Percentiles rank a stretch among this genome's conserved stretches.
phyloP scores from a whole-genome alignment of 2,888 invertebrate species.

The Itoplectis maculator region DNA sequence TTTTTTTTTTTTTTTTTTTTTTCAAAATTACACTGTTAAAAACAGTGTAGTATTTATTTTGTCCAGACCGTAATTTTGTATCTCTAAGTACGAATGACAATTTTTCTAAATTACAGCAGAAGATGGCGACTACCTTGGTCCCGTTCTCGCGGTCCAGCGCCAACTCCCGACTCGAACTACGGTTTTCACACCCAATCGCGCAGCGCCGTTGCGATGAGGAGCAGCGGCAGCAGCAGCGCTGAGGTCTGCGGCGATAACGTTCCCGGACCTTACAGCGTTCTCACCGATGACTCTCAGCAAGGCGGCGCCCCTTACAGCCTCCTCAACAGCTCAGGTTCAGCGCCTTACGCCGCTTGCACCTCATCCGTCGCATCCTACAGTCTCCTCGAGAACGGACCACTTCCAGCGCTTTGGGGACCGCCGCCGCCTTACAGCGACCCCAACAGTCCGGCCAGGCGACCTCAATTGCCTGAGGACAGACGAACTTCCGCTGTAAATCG shows the following conservation, averaged over 20 bases:
- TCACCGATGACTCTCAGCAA: constrained; percentile 78
- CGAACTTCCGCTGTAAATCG: constrained; percentile 75
- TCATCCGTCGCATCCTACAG: constrained; percentile 78
- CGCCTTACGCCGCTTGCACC: constrained; percentile 78
- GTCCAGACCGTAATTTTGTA: background rate
- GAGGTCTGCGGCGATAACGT: constrained; percentile 70
- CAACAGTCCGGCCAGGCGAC: constrained; percentile 88
- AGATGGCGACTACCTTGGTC: constrained; percentile 85
- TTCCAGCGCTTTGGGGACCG: constrained; percentile 90
- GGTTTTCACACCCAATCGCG: constrained; percentile 85
- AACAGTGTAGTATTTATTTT: too few relatives aligned
- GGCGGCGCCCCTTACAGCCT: constrained; percentile 87
- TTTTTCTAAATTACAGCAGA: constrained; percentile 70
- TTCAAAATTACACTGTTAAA: too few relatives aligned
- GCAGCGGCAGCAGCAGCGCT: constrained; percentile 77
- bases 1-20: too few relatives aligned
- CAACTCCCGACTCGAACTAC: constrained; percentile 91
- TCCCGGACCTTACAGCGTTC: constrained; percentile 72
- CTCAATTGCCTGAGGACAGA: constrained; percentile 74
- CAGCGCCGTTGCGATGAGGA: constrained; percentile 66
- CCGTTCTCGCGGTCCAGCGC: constrained; percentile 82
- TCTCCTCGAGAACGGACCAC: constrained; percentile 79
- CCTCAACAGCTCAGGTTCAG: constrained; percentile 80
- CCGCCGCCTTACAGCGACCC: constrained; percentile 95
- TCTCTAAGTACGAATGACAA: background rate